Evolutionary conservation across 2,113 vertebrate genomes (phyloP), one percentile per base, ranked within the genome.

Genomic region (Dipodomys spectabilis): DNA sequence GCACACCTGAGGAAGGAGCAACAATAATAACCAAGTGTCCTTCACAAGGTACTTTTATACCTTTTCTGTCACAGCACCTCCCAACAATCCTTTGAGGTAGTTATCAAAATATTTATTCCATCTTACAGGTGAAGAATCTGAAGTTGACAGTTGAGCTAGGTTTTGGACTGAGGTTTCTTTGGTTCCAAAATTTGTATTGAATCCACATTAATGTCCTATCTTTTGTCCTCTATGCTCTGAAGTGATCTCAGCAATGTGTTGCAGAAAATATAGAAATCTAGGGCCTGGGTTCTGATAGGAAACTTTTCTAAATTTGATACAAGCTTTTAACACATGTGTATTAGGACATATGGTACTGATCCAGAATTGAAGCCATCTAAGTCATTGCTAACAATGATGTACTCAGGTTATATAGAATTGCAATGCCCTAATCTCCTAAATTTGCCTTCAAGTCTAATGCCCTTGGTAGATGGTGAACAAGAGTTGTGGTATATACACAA

Each of bases 281-380:
- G 19, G 35, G 7, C 83, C 19, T 82, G 22, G 3, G 23, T 25
- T 49, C 49, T 49, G 49, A 49, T 49, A 49, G 49, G 84, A 83
- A 95, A 60, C 8, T 19, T 86, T 86, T 86, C 67, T 90, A 82
- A 44, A 81, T 95, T 20, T 94, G 82, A 81, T 35, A 90, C 12
- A 96, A 53, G 68, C 71, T 88, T 77, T 62, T 89, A 82, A 22
- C 64, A 94, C 77, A 85, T 65, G 39, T 86, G 45, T 75, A 30
- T 12, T 67, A 92, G 62, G 53, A 92, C 60, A 85, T 71, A 87
- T 78, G 94, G 83, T 88, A 45, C 68, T 68, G 80, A 95, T 86
- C 72, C 95, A 87, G 88, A 96, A 94, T 53, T 69, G n/a, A 89
- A 92, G 49, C 75, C 82, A 82, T 65, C 57, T 91, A 86, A 25